These are phyloP conservation scores for Tetraneura akinire DNA, from an alignment of 1,140 invertebrate genomes.

Conservation along the genomic window DNA sequence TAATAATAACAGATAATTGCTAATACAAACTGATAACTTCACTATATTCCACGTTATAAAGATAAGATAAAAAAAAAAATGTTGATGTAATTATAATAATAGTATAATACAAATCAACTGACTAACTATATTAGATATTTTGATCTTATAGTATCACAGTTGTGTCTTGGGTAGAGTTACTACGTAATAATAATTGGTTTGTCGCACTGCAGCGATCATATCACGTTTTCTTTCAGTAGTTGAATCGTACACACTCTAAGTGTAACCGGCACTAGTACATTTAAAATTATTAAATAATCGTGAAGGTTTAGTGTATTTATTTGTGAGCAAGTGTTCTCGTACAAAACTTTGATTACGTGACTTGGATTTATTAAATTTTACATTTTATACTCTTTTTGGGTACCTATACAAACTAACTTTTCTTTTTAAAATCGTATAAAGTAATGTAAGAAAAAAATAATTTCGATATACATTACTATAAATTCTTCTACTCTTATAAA, in stretches of 20 bases:
- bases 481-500: neutral
- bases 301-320: slow-evolving; percentile 11
- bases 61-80: too few species aligned
- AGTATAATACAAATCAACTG: too few species aligned
- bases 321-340: neutral
- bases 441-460: slow-evolving; percentile 37
- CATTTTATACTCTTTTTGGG: slow-evolving; percentile 26
- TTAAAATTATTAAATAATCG: slow-evolving; percentile 40
- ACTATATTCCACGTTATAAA: too few species aligned
- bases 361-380: neutral
- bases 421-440: slow-evolving; percentile 34
- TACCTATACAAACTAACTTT: slow-evolving; percentile 15
- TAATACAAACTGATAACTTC: too few species aligned
- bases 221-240: slow-evolving; percentile 10
- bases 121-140: too few species aligned
- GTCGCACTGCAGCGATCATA: neutral
- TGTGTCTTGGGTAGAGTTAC: too few species aligned
- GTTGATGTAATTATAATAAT: too few species aligned
- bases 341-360: slow-evolving; percentile 27
- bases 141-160: too few species aligned
- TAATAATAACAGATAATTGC: too few species aligned
- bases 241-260: slow-evolving; percentile 2
- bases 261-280: neutral
- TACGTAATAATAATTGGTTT: too few species aligned
- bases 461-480: slow-evolving; percentile 9